phyloP scores from a whole-genome alignment of 2,888 invertebrate species.

The Litoditis marina region DNA sequence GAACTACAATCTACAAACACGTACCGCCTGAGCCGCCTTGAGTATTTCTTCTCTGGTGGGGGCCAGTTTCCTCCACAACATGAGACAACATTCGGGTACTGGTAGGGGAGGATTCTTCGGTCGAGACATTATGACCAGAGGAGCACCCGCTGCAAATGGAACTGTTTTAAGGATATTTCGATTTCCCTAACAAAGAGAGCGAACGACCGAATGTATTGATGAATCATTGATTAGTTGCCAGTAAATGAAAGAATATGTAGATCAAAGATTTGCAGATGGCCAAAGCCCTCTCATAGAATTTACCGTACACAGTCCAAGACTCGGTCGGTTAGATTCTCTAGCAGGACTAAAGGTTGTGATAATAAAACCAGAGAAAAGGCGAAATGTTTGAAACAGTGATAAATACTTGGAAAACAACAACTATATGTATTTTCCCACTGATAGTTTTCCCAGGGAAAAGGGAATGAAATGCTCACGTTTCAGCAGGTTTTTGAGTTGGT shows the following conservation, averaged over 20 bases:
- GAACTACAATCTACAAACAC: too few species aligned
- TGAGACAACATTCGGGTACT: conserved; percentile 42
- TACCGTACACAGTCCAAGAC: too few species aligned
- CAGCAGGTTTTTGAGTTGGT: conserved; percentile 30
- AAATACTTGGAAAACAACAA: background rate
- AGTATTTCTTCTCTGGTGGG: conserved; percentile 40
- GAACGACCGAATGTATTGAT: background rate
- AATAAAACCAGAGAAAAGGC: too few species aligned
- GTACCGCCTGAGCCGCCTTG: conserved; percentile 35
- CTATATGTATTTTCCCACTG: background rate
- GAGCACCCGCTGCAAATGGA: conserved; percentile 25
- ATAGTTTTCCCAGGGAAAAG: background rate
- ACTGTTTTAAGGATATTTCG: background rate
- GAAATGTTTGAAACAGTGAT: background rate
- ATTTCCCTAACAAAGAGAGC: too few species aligned
- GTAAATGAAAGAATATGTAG: too few species aligned
- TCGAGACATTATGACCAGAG: conserved; percentile 39
- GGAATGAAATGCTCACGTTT: conserved; percentile 18
- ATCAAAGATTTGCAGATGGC: too few species aligned
- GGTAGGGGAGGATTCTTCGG: conserved; percentile 48
- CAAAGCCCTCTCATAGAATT: too few species aligned
- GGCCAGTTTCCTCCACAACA: conserved; percentile 39
- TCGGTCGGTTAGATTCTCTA: too few species aligned
- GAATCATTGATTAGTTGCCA: background rate
- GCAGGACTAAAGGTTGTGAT: too few species aligned